Conservation (phyloP, 2,797 vertebrate genomes). For the Synanceia verrucosa region DNA sequence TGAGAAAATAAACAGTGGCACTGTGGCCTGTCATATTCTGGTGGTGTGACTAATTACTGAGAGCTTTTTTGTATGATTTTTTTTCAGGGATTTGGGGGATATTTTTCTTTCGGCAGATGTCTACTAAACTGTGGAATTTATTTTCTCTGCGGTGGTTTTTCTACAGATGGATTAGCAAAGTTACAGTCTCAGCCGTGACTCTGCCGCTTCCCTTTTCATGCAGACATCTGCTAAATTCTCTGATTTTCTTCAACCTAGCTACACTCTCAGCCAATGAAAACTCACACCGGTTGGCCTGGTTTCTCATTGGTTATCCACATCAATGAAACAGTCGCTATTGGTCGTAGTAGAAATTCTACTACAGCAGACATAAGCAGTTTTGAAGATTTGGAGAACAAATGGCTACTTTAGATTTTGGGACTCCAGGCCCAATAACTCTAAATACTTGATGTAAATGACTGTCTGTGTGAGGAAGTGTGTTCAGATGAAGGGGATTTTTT, state of each 20-base stretch:
- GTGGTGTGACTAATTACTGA: slow-evolving; percentile 54
- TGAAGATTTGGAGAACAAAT: slow-evolving; percentile 73
- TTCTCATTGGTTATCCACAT: slow-evolving; percentile 75
- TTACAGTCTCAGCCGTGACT: slow-evolving; percentile 49
- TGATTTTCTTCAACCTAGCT: slow-evolving; percentile 63
- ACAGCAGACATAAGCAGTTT: slow-evolving; percentile 72
- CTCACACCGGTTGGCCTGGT: slow-evolving; percentile 68
- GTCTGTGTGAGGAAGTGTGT: background rate
- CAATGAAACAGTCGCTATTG: slow-evolving; percentile 66
- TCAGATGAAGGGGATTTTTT: slow-evolving; percentile 2
- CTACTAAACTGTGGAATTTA: slow-evolving; percentile 46
- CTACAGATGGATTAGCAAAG: slow-evolving; percentile 54
- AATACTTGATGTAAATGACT: slow-evolving; percentile 48
- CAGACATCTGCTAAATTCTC: slow-evolving; percentile 61
- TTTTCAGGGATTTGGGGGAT: slow-evolving; percentile 46
- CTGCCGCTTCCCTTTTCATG: slow-evolving; percentile 43
- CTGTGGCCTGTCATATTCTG: slow-evolving; percentile 34
- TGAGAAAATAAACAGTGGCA: slow-evolving; percentile 46
- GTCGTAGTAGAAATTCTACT: slow-evolving; percentile 61
- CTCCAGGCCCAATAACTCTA: slow-evolving; percentile 53
- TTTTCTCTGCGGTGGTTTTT: slow-evolving; percentile 50
- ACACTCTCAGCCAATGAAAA: slow-evolving; percentile 67
- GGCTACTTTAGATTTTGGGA: slow-evolving; percentile 61
- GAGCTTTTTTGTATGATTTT: slow-evolving; percentile 18
- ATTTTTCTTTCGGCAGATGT: slow-evolving; percentile 41